Evolutionary conservation across 2,113 vertebrate genomes (phyloP).

Genomic region (Pitta sordida): DNA sequence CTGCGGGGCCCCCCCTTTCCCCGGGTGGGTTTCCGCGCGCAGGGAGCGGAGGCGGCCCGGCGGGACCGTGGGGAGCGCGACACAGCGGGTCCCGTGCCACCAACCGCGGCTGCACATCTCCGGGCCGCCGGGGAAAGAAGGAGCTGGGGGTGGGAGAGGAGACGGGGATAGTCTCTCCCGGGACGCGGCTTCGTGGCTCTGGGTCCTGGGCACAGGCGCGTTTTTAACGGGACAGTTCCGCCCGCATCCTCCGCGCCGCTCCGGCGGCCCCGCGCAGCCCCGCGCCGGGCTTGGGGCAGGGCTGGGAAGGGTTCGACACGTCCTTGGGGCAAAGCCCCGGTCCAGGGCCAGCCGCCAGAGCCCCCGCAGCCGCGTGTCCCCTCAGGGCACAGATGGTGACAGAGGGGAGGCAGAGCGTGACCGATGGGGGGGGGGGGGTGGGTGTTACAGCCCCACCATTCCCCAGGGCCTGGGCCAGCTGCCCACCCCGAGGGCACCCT

Average conservation of each 20-base stretch:
- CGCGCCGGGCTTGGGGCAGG: neutral
- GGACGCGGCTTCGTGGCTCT: neutral
- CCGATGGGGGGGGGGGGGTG: no score
- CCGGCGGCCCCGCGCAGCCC: neutral
- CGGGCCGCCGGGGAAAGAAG: neutral
- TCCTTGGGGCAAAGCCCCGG: neutral
- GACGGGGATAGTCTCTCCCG: neutral
- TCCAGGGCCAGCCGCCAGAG: neutral
- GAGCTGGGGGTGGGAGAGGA: neutral
- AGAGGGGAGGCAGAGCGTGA: neutral
- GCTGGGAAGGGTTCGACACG: neutral
- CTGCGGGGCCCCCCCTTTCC: neutral
- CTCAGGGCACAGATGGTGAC: neutral
- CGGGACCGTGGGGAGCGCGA: neutral
- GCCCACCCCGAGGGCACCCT: neutral
- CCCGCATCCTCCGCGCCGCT: neutral
- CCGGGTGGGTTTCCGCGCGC: neutral
- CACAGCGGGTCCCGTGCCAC: no score
- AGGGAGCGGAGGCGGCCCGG: neutral
- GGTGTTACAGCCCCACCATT: neutral
- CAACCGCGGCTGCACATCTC: neutral
- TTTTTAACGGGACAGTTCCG: neutral
- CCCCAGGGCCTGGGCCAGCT: neutral
- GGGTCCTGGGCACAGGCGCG: neutral
- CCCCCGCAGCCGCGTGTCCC: neutral